Conservation (phyloP, 2,888 invertebrate species). For the Leucoma salicis region DNA sequence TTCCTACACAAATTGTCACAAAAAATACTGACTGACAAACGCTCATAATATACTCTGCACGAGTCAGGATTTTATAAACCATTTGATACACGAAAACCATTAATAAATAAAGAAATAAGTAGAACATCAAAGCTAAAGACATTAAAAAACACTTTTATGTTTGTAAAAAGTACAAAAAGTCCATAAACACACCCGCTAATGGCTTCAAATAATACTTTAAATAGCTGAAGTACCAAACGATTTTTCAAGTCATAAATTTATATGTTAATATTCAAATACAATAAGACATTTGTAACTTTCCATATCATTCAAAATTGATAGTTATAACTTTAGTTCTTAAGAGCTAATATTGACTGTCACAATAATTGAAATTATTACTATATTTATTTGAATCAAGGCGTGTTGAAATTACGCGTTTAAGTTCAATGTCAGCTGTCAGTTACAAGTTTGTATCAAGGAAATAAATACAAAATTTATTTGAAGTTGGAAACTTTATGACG, state of each 20-base stretch:
- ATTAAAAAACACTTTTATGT: slow-evolving; percentile 37
- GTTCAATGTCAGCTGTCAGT: slow-evolving; percentile 16
- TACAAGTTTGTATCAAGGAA: slow-evolving; percentile 6
- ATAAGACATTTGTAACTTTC: slow-evolving; percentile 22
- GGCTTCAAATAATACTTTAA: slow-evolving; percentile 45
- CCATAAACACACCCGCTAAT: slow-evolving; percentile 42
- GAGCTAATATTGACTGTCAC: neutral
- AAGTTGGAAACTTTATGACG: neutral
- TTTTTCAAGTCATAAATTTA: slow-evolving; percentile 44
- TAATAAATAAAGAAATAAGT: slow-evolving; percentile 38
- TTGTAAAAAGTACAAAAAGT: slow-evolving; percentile 41
- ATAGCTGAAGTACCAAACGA: slow-evolving; percentile 41
- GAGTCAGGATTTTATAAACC: slow-evolving; percentile 9
- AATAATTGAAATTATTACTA: neutral
- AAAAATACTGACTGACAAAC: slow-evolving; percentile 17
- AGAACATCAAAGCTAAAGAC: slow-evolving; percentile 39
- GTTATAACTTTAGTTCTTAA: neutral
- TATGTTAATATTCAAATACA: slow-evolving; percentile 25
- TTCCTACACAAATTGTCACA: slow-evolving; percentile 8
- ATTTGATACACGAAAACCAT: slow-evolving; percentile 13
- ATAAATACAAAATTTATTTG: slow-evolving; percentile 4
- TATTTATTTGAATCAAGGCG: slow-evolving; percentile 4
- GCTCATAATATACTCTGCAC: slow-evolving; percentile 17
- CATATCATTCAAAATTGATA: slow-evolving; percentile 4
- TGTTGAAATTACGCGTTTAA: slow-evolving; percentile 20